phyloP scores from a whole-genome alignment of 2,113 vertebrate genomes.

The Cebidichthys violaceus region DNA sequence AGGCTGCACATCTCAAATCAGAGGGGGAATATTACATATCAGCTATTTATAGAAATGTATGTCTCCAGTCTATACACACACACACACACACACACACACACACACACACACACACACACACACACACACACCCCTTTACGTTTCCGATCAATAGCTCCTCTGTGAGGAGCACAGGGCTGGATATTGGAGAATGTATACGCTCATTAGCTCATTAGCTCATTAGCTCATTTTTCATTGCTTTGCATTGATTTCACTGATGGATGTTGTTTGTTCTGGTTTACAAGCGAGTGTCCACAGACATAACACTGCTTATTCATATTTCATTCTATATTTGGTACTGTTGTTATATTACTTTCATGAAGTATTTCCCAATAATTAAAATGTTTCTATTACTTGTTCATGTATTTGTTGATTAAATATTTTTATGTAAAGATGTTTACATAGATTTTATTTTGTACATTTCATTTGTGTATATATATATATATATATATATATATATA shows the following conservation, averaged over 20 bases:
- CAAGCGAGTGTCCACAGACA: not conserved
- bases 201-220: too few species aligned
- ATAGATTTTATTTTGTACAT: not conserved
- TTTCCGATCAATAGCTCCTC: constrained; percentile 30
- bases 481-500: not conserved
- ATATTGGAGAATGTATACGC: not conserved
- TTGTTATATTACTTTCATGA: not conserved
- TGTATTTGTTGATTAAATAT: not conserved
- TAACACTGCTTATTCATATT: not conserved
- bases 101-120: constrained; percentile 7
- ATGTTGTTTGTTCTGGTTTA: not conserved
- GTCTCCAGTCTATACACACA: not conserved
- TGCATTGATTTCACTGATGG: constrained; percentile 9
- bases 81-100: constrained; percentile 26
- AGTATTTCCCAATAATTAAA: not conserved
- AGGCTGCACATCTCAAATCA: constrained; percentile 23
- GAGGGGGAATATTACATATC: constrained; percentile 31
- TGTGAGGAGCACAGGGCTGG: constrained; percentile 7
- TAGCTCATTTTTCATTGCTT: constrained; percentile 15
- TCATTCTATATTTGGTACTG: not conserved
- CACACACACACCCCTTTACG: not conserved
- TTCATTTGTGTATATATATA: not conserved
- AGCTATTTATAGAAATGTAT: constrained; percentile 53
- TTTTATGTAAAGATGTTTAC: not conserved
- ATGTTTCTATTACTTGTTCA: not conserved